A percentile compares a stretch with the other conserved stretches of the same genome.
Evolutionary conservation across 2,888 invertebrate genomes (phyloP).

Genomic region (Electrophaes corylata): DNA sequence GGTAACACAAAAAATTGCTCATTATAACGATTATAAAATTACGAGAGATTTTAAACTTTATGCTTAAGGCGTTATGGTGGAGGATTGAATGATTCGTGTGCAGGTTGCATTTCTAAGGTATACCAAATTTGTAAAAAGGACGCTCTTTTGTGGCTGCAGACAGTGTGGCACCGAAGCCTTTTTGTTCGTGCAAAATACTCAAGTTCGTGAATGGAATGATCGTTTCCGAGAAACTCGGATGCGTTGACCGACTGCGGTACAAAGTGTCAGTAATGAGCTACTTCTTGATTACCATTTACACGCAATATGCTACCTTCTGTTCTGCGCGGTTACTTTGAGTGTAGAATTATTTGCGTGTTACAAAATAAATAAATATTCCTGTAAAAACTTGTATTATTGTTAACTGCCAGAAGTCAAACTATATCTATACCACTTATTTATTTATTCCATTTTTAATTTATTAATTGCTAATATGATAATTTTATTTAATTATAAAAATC

Average conservation of each 20-base stretch:
- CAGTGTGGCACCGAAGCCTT: conserved; percentile 78
- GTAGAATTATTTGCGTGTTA: conserved; percentile 7
- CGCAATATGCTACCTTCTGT: conserved; percentile 35
- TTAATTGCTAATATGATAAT: too few relatives aligned
- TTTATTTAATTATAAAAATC: too few relatives aligned
- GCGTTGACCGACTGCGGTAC: conserved; percentile 38
- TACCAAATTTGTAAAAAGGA: conserved; percentile 67
- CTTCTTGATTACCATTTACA: conserved; percentile 40
- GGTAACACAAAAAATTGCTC: conserved; percentile 66
- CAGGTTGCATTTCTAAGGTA: conserved; percentile 75
- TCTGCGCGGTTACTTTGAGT: conserved; percentile 7
- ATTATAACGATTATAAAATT: conserved; percentile 56
- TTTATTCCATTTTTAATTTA: too few relatives aligned
- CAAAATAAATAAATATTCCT: neutral
- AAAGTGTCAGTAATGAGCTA: conserved; percentile 38
- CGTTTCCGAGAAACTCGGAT: conserved; percentile 68
- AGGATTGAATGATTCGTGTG: conserved; percentile 46
- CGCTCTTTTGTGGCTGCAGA: conserved; percentile 78
- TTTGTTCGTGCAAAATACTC: conserved; percentile 71
- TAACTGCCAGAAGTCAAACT: too few relatives aligned
- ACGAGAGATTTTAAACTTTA: conserved; percentile 50
- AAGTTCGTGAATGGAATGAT: conserved; percentile 57
- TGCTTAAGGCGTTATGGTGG: conserved; percentile 46
- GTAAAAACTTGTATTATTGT: conserved; percentile 1
- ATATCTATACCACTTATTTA: too few relatives aligned